Evolutionary conservation across 2,888 invertebrate genomes (phyloP).

Genomic region (Drosophila ezoana): DNA sequence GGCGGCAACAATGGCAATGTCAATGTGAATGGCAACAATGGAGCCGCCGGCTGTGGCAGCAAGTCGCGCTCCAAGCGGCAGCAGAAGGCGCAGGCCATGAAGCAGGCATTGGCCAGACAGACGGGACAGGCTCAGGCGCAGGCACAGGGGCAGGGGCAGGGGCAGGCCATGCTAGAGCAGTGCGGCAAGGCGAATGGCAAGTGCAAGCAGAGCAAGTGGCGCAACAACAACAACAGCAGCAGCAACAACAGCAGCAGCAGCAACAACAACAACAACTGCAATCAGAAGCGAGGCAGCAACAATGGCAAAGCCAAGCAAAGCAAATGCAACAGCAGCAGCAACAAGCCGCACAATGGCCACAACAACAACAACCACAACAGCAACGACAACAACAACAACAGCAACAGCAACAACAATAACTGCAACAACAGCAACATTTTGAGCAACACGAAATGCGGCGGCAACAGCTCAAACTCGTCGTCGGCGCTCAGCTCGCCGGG

Average conservation of each 20-base stretch:
- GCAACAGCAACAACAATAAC: conserved; percentile 29
- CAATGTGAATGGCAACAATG: conserved; percentile 19
- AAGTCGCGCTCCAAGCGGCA: conserved; percentile 66
- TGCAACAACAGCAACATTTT: conserved; percentile 9
- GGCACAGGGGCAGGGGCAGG: conserved; percentile 21
- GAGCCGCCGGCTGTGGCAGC: conserved; percentile 10
- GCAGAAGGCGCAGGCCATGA: conserved; percentile 33
- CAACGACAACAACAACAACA: conserved; percentile 22
- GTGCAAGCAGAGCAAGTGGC: conserved; percentile 43
- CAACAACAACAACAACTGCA: not conserved
- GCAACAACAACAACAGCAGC: conserved; percentile 32
- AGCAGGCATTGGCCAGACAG: conserved; percentile 22
- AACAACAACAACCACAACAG: conserved; percentile 49
- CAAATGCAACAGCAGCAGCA: conserved; percentile 40
- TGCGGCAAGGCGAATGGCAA: conserved; percentile 26
- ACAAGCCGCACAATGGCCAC: conserved; percentile 30
- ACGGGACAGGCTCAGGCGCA: conserved; percentile 18
- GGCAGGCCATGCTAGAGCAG: conserved; percentile 1
- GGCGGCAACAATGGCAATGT: conserved; percentile 14
- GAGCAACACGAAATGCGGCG: too few species aligned
- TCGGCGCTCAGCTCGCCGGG: conserved; percentile 75
- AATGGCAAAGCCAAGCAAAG: conserved; percentile 23
- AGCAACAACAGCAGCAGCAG: conserved; percentile 5
- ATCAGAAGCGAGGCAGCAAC: conserved; percentile 18
- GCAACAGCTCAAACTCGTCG: conserved; percentile 42